Conservation (phyloP, 2,113 vertebrate genomes). For the Meleagris gallopavo region DNA sequence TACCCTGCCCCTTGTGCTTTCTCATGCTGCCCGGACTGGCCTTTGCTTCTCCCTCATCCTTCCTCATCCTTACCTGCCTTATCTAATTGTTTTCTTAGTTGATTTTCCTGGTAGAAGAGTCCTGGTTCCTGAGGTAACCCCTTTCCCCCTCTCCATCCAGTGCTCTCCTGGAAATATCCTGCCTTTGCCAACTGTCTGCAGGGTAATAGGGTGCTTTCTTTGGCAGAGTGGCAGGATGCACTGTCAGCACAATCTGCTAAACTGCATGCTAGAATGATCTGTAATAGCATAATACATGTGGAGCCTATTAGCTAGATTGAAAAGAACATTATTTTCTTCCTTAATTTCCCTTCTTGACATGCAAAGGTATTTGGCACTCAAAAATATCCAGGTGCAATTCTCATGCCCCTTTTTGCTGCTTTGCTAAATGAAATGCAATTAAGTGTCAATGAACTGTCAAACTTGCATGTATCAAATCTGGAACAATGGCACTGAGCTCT, state of each 20-base stretch:
- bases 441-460: background rate
- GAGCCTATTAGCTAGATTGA: background rate
- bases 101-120: background rate
- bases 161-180: background rate
- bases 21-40: background rate
- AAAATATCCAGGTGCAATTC: background rate
- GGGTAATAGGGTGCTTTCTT: background rate
- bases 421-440: background rate
- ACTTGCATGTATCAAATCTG: background rate
- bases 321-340: background rate
- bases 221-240: background rate
- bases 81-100: background rate
- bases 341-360: background rate
- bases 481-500: background rate
- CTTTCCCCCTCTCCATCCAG: accelerated
- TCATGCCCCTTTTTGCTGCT: background rate
- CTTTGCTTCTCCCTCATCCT: background rate
- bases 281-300: background rate
- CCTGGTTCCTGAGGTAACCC: background rate
- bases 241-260: background rate
- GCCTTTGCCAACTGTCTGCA: background rate
- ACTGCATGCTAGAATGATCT: background rate
- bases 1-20: accelerated
- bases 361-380: background rate
- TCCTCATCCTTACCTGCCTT: background rate